A percentile compares a stretch with the other conserved stretches of the same genome.
Conservation (phyloP, 2,797 vertebrate genomes). For the Tolypeutes matacus region DNA sequence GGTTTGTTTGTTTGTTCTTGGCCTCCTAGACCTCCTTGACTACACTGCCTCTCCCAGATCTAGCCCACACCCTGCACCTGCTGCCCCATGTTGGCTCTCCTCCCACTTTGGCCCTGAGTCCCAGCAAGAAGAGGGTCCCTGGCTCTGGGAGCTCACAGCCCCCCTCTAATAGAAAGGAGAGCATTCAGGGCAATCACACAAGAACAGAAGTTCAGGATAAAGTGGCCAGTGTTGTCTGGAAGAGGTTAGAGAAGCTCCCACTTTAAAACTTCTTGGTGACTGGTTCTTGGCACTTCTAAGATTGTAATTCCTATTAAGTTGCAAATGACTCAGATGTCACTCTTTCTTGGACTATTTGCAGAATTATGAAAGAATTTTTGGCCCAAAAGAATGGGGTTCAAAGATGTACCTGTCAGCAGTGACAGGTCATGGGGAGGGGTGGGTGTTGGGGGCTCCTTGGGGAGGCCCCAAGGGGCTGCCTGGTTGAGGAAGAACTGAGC, state of each 20-base stretch:
- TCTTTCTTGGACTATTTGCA: not conserved
- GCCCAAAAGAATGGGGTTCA: not conserved
- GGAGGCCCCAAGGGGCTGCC: not conserved
- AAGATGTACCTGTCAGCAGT: not conserved
- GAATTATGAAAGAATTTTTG: not conserved
- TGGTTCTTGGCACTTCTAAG: not conserved
- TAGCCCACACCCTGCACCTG: not conserved
- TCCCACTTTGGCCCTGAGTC: not conserved
- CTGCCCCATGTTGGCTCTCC: not conserved
- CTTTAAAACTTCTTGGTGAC: slow-evolving; percentile 17
- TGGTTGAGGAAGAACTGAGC: not conserved
- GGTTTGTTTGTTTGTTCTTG: not conserved
- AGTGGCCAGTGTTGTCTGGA: not conserved
- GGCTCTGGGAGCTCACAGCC: not conserved
- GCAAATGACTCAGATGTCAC: not conserved
- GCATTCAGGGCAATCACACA: not conserved
- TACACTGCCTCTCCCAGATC: not conserved
- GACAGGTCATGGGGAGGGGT: not conserved
- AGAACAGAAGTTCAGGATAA: not conserved
- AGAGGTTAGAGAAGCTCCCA: slow-evolving; percentile 13
- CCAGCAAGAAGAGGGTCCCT: not conserved
- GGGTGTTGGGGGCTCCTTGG: not conserved
- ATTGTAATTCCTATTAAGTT: not conserved
- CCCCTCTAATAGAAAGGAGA: not conserved
- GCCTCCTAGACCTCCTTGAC: not conserved